These are phyloP conservation scores for Schrankia costaestrigalis DNA, from an alignment of 2,888 invertebrate species.

Conservation along the genomic window DNA sequence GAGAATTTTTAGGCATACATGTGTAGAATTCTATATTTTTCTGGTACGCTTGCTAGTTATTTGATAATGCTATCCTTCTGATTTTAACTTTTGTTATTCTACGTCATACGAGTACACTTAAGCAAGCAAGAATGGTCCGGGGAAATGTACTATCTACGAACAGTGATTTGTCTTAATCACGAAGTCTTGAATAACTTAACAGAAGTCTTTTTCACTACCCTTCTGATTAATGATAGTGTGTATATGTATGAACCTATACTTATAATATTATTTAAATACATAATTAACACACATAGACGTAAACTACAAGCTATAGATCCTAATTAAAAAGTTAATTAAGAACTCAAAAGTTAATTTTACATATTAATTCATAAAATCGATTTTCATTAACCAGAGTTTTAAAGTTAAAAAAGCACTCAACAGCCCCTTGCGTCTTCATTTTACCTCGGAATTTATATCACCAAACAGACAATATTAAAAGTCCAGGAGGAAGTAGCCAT, in stretches of 20 bases:
- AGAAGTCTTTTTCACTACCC: too few relatives aligned
- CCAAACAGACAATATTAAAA: slow-evolving; percentile 10
- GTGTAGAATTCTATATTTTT: too few relatives aligned
- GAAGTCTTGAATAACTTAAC: too few relatives aligned
- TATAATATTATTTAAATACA: too few relatives aligned
- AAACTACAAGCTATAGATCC: not conserved
- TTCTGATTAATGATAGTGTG: too few relatives aligned
- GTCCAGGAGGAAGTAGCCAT: slow-evolving; percentile 8
- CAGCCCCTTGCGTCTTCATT: slow-evolving; percentile 3
- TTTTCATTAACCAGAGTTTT: slow-evolving; percentile 3
- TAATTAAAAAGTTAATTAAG: not conserved
- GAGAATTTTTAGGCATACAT: too few relatives aligned
- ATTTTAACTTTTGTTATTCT: not conserved
- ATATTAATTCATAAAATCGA: slow-evolving; percentile 7
- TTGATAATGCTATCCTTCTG: not conserved
- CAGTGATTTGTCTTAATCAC: too few relatives aligned
- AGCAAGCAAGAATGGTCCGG: slow-evolving; percentile 5
- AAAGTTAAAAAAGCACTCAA: not conserved
- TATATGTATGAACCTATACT: too few relatives aligned
- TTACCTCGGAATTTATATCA: slow-evolving; percentile 8
- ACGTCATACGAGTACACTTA: slow-evolving; percentile 8
- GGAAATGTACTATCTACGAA: too few relatives aligned
- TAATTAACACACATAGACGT: too few relatives aligned
- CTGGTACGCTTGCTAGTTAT: too few relatives aligned
- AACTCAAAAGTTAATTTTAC: slow-evolving; percentile 2